Percentiles rank a stretch among this genome's conserved stretches.
Evolutionary conservation across 2,888 invertebrate genomes (phyloP).

Genomic region (Panorpa germanica): DNA sequence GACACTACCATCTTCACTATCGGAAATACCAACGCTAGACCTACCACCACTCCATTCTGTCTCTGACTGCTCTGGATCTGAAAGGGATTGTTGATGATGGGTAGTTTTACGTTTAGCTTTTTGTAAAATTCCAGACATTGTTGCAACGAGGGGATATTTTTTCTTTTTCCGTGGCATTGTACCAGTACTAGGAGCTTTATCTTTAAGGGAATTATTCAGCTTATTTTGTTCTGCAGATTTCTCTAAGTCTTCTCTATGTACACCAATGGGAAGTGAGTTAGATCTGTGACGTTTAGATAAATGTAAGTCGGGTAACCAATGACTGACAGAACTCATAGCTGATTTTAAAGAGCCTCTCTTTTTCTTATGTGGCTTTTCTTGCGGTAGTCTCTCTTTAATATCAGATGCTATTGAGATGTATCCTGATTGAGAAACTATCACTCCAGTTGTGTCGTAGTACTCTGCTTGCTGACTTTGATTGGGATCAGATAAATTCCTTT

Average conservation of each 20-base stretch:
- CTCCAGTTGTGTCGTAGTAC: conserved; percentile 31
- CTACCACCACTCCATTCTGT: conserved; percentile 43
- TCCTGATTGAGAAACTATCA: conserved; percentile 62
- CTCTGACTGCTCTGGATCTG: conserved; percentile 61
- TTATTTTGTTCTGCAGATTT: no score
- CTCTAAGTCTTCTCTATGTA: conserved; percentile 34
- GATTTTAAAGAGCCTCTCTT: conserved; percentile 55
- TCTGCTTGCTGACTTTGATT: no score
- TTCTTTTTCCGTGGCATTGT: conserved; percentile 57
- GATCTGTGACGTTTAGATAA: conserved; percentile 61
- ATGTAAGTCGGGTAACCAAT: conserved; percentile 65
- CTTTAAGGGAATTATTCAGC: no score
- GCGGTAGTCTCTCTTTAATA: conserved; percentile 30
- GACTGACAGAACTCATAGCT: conserved; percentile 62
- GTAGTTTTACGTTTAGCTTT: conserved; percentile 58
- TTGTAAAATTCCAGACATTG: conserved; percentile 68
- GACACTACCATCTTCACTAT: conserved; percentile 54
- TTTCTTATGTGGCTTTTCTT: conserved; percentile 41
- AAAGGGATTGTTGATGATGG: conserved; percentile 41
- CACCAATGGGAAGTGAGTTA: conserved; percentile 60
- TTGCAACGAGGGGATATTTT: conserved; percentile 62
- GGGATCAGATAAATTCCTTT: conserved; percentile 33
- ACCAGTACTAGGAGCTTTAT: no score
- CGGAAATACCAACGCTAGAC: conserved; percentile 48
- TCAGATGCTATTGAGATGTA: conserved; percentile 58